A percentile compares a stretch with the other conserved stretches of the same genome.
These are phyloP conservation scores for Drosophila teissieri DNA, from an alignment of 1,140 invertebrate genomes.

Conservation along the genomic window DNA sequence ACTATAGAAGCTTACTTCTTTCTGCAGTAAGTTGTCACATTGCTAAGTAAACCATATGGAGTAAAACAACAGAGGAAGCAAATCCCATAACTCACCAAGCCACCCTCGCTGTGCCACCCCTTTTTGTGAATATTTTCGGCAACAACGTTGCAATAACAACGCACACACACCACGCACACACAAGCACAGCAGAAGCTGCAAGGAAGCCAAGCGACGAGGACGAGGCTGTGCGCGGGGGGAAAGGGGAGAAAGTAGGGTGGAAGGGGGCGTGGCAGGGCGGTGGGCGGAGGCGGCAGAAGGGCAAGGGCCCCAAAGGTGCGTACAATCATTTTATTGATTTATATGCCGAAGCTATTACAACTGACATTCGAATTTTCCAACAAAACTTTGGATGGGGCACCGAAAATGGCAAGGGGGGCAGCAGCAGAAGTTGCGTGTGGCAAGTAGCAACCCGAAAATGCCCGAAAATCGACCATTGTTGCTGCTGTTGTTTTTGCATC, in stretches of 20 bases:
- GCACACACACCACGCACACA: slow-evolving; percentile 37
- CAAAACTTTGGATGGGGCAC: slow-evolving; percentile 21
- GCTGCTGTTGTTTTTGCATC: slow-evolving; percentile 37
- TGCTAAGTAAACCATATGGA: no score
- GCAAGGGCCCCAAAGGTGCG: slow-evolving; percentile 66
- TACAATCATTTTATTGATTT: slow-evolving; percentile 84
- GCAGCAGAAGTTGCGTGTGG: slow-evolving; percentile 27
- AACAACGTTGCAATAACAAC: slow-evolving; percentile 72
- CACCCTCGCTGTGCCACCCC: slow-evolving; percentile 58
- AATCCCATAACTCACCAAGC: not conserved
- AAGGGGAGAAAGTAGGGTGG: not conserved
- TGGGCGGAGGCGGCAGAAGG: slow-evolving; percentile 15
- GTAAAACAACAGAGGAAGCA: no score
- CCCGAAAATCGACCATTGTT: slow-evolving; percentile 42
- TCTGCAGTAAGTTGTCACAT: accelerated
- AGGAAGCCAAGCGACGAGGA: slow-evolving; percentile 48
- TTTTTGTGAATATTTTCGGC: slow-evolving; percentile 54
- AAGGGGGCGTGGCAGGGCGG: slow-evolving; percentile 1
- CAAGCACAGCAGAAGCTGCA: slow-evolving; percentile 56
- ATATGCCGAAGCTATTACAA: slow-evolving; percentile 84
- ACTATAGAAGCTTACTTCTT: no score
- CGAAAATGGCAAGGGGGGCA: slow-evolving; percentile 7
- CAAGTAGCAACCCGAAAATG: slow-evolving; percentile 36
- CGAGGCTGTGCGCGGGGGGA: slow-evolving; percentile 27
- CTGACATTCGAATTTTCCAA: slow-evolving; percentile 83